Percentiles rank a stretch among this genome's conserved stretches.
phyloP scores from a whole-genome alignment of 2,797 vertebrate genomes.

The Peromyscus attwateri region DNA sequence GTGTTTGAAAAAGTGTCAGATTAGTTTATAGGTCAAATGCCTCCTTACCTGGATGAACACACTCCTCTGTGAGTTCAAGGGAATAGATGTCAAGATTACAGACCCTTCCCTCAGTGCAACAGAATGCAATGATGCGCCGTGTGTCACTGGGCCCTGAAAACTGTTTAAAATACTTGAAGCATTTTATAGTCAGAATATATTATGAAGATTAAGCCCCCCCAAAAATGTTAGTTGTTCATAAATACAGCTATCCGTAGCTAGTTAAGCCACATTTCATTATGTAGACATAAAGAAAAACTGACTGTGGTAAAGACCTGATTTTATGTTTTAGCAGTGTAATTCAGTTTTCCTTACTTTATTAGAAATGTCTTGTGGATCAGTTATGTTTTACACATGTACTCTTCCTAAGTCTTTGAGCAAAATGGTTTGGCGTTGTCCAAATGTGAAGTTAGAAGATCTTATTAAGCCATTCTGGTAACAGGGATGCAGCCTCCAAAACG shows the following conservation, averaged over 20 bases:
- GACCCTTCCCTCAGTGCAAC: constrained; percentile 9
- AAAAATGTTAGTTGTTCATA: constrained; percentile 36
- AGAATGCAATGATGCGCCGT: neutral
- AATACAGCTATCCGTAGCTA: constrained; percentile 3
- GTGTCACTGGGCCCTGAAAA: constrained; percentile 9
- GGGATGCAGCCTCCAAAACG: constrained; percentile 89
- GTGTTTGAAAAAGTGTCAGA: neutral
- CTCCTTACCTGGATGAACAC: constrained; percentile 52
- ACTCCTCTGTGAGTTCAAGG: neutral
- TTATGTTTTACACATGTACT: constrained; percentile 33
- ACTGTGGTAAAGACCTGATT: constrained; percentile 35
- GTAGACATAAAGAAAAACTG: constrained; percentile 53
- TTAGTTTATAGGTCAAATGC: constrained; percentile 30
- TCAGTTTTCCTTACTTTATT: neutral
- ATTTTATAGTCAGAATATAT: constrained; percentile 59
- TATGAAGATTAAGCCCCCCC: constrained; percentile 53
- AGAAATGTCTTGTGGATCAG: constrained; percentile 42
- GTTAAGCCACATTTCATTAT: constrained; percentile 33
- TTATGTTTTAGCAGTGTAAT: constrained; percentile 67
- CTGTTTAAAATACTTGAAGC: constrained; percentile 9
- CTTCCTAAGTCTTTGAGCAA: constrained; percentile 68
- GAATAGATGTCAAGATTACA: constrained; percentile 57
- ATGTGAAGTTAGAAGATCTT: constrained; percentile 77
- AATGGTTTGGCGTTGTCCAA: constrained; percentile 75
- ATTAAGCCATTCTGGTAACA: constrained; percentile 91